These are phyloP conservation scores for Cnemophilus loriae DNA, from an alignment of 2,113 vertebrate genomes.

Conservation along the genomic window DNA sequence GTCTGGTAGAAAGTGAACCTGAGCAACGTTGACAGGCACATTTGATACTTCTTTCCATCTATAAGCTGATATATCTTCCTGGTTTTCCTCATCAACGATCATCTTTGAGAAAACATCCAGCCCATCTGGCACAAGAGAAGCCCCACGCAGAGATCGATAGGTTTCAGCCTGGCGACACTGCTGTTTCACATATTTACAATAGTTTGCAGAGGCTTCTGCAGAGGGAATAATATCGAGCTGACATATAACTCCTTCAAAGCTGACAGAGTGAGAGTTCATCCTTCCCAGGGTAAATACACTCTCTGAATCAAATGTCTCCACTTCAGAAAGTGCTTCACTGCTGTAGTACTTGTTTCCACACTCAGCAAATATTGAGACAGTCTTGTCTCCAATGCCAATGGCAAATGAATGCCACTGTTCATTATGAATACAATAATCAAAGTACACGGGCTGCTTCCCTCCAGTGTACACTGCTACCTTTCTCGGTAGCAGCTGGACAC, in stretches of 20 bases:
- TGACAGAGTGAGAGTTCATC: slow-evolving; percentile 81
- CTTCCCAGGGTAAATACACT: slow-evolving; percentile 86
- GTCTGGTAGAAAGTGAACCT: neutral
- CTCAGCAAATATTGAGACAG: slow-evolving; percentile 79
- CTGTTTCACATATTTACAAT: slow-evolving; percentile 88
- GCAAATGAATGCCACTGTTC: slow-evolving; percentile 85
- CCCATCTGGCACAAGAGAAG: neutral
- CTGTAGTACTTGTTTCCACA: slow-evolving; percentile 82
- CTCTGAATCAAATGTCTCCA: slow-evolving; percentile 72
- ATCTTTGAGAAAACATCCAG: neutral
- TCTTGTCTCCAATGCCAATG: slow-evolving; percentile 73
- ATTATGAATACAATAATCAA: slow-evolving; percentile 85
- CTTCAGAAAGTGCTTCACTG: slow-evolving; percentile 72
- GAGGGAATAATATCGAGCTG: slow-evolving; percentile 92
- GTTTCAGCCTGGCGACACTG: slow-evolving; percentile 85
- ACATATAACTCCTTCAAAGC: slow-evolving; percentile 88
- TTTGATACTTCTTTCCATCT: neutral
- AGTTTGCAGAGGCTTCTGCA: slow-evolving; percentile 83
- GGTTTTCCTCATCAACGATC: neutral
- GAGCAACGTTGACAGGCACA: neutral
- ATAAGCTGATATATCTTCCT: neutral
- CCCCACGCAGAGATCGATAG: slow-evolving; percentile 68
- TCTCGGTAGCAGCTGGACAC: slow-evolving; percentile 86
- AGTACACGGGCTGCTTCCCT: slow-evolving; percentile 81
- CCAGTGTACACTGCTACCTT: slow-evolving; percentile 83